Base-by-base conservation (phyloP, 2,113 vertebrate genomes). In the Etheostoma cragini region DNA sequence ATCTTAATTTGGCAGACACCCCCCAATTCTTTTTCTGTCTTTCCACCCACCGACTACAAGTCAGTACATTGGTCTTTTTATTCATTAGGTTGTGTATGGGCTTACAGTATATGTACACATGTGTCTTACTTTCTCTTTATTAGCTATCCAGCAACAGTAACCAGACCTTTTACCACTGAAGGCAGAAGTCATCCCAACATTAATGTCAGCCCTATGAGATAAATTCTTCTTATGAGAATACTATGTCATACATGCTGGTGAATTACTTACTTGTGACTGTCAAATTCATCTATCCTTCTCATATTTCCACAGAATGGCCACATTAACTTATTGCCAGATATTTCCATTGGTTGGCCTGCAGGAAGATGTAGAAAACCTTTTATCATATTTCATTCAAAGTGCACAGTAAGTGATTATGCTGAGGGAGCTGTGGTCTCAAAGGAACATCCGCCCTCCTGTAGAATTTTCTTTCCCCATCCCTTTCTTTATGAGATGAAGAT, bases 331-430 rank as follows among this genome's bases (percentile, higher is more conserved):
- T 58, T 68, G 78, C 47, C 42, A 66, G 66, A 75, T 63, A 24
- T 79, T 76, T 83, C 64, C 56, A 69, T 66, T 38, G 42, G 35
- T n/a, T 52, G 45, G n/a, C 61, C 71, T 66, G 77, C 62, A 49
- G 80, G 46, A 13, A 76, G 58, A 81, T 6, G 46, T 5, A 65
- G 75, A 62, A 82, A 76, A 73, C 57, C 45, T 74, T 84, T 86
- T 72, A 69, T 42, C 42, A 52, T 71, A 54, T 63, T 80, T 81
- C 53, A 84, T 21, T 86, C 8, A n/a, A 66, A 52, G 26, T 7
- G 12, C 56, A 35, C 33, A 42, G 15, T 52, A 35, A 64, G 26
- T 46, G 10, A 73, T 62, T 46, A 47, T 1, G n/a, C 81, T 15
- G 54, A 50, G 24, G 11, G 64, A 3, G 45, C 6, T 35, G 24